These are phyloP conservation scores for Sinotaia quadrata DNA, from an alignment of 2,888 invertebrate genomes.

Conservation along the genomic window DNA sequence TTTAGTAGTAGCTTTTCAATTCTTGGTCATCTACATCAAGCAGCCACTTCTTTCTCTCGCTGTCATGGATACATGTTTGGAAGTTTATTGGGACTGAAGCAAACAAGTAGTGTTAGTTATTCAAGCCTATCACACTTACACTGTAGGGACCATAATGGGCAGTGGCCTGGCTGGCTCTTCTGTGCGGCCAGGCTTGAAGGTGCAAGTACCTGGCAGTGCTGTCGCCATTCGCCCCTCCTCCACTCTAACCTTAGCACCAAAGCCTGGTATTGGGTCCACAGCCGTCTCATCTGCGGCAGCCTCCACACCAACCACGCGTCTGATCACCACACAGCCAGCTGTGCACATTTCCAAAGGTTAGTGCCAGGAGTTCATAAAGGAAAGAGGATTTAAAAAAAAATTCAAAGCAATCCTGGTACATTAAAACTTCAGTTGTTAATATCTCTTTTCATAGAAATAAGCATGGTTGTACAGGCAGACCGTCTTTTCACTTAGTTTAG, in stretches of 20 bases:
- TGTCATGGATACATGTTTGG: no score
- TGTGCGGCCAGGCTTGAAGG: conserved; percentile 56
- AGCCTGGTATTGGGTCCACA: conserved; percentile 44
- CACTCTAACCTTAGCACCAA: conserved; percentile 59
- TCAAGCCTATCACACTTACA: not conserved
- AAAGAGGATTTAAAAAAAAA: not conserved
- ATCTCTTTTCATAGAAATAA: no score
- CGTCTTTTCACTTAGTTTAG: no score
- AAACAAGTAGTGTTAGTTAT: no score
- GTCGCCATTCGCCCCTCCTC: conserved; percentile 59
- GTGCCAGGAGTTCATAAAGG: not conserved
- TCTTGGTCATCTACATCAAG: no score
- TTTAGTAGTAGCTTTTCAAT: no score
- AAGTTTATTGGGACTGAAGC: no score
- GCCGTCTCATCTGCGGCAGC: conserved; percentile 38
- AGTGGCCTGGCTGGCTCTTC: conserved; percentile 32
- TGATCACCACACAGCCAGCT: conserved; percentile 38
- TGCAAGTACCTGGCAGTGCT: conserved; percentile 60
- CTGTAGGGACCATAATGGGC: conserved; percentile 17
- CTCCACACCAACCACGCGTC: conserved; percentile 37
- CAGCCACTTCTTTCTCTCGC: no score
- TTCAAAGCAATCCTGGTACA: no score
- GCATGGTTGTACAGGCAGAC: no score
- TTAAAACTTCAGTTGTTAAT: no score
- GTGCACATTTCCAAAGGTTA: conserved; percentile 17